Evolutionary conservation across 2,888 invertebrate species (phyloP).

Genomic region (Melinopterus prodromus): DNA sequence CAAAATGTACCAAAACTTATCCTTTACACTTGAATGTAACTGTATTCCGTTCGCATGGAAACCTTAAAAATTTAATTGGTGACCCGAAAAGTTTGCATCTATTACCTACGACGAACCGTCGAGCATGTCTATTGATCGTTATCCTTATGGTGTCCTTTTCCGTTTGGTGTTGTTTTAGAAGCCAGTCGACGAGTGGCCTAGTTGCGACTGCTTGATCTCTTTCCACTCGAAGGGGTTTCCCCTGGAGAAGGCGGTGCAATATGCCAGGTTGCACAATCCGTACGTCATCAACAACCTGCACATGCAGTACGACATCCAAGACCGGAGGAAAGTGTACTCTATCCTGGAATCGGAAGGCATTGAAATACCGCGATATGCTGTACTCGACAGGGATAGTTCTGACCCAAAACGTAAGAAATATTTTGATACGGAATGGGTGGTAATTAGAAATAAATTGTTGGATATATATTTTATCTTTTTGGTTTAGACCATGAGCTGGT

Average conservation of each 20-base stretch:
- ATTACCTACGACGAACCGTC: conserved; percentile 22
- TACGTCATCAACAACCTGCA: conserved; percentile 98
- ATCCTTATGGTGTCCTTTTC: conserved; percentile 22
- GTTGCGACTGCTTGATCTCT: conserved; percentile 96
- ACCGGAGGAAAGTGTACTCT: conserved; percentile 92
- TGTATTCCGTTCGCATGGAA: conserved; percentile 10
- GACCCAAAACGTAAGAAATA: conserved; percentile 83
- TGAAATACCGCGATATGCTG: conserved; percentile 97
- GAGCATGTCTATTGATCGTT: conserved; percentile 26
- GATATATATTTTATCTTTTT: neutral
- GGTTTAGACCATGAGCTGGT: conserved; percentile 84
- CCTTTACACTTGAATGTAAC: conserved; percentile 5
- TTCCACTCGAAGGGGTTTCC: conserved; percentile 99
- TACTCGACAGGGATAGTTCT: conserved; percentile 91
- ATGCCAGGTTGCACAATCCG: conserved; percentile 91
- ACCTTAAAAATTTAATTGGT: neutral
- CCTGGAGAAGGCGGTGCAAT: conserved; percentile 95
- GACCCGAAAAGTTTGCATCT: conserved; percentile 11
- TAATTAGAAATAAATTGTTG: neutral
- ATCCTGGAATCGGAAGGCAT: conserved; percentile 94
- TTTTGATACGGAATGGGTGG: conserved; percentile 41
- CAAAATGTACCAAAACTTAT: neutral
- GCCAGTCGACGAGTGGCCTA: conserved; percentile 97
- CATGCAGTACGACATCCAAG: conserved; percentile 98
- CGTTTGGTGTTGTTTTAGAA: conserved; percentile 65